Evolutionary conservation across 2,113 vertebrate genomes (phyloP).

Genomic region (Phasianus colchicus): DNA sequence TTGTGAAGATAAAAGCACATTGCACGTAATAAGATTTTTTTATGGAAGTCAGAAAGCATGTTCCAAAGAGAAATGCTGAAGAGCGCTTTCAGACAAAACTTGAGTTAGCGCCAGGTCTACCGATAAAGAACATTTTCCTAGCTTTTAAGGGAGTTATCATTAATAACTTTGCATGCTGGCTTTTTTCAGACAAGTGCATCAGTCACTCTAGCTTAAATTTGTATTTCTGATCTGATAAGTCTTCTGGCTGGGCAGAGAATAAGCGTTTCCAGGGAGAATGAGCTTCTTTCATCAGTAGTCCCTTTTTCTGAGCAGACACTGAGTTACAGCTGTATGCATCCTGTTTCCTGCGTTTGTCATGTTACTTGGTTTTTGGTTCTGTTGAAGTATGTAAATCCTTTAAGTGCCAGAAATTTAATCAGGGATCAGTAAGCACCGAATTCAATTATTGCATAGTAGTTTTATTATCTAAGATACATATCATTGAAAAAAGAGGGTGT

Average conservation of each 20-base stretch:
- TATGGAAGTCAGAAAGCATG: neutral
- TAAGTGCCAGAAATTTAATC: neutral
- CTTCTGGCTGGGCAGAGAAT: neutral
- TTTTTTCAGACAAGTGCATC: slow-evolving; percentile 49
- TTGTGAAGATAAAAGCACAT: neutral
- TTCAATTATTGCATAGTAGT: neutral
- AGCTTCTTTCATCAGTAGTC: neutral
- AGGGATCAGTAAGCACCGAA: neutral
- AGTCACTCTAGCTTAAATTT: slow-evolving; percentile 26
- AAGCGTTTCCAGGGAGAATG: neutral
- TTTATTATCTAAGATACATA: neutral
- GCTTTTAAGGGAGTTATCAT: neutral
- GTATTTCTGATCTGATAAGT: slow-evolving; percentile 11
- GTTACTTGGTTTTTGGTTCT: neutral
- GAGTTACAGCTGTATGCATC: neutral
- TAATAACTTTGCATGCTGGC: slow-evolving; percentile 15
- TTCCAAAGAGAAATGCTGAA: neutral
- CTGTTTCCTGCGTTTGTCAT: neutral
- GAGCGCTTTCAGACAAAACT: neutral
- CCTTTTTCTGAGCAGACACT: neutral
- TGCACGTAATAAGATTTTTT: neutral
- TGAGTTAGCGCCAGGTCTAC: neutral
- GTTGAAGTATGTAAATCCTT: neutral
- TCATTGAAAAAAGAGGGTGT: neutral
- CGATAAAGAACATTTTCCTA: neutral